Conservation (phyloP, 2,888 invertebrate species). For the Cephus spinipes region DNA sequence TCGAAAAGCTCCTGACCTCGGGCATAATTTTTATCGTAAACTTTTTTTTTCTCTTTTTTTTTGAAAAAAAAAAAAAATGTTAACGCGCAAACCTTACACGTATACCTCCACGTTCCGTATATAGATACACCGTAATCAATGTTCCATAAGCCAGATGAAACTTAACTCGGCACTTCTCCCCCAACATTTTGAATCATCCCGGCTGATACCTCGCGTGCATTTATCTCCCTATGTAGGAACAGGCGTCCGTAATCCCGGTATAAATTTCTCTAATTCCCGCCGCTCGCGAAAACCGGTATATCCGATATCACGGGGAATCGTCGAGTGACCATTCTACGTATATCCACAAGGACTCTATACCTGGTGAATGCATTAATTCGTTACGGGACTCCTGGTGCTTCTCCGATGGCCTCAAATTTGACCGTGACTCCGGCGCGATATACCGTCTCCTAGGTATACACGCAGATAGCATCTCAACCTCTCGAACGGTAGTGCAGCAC, state of each 20-base stretch:
- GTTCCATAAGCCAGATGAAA: background rate
- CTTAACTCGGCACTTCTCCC: background rate
- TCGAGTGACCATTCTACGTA: background rate
- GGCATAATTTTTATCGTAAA: background rate
- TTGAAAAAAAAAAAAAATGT: background rate
- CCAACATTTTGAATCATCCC: background rate
- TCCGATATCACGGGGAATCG: background rate
- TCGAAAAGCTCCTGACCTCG: background rate
- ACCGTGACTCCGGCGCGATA: background rate
- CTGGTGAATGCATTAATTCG: background rate
- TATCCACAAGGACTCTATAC: background rate
- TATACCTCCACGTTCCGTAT: background rate
- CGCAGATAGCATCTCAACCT: background rate
- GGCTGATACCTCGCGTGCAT: conserved; percentile 18
- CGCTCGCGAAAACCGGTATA: background rate
- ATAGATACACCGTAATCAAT: background rate
- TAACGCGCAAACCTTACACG: background rate
- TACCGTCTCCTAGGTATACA: background rate
- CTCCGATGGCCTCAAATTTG: background rate
- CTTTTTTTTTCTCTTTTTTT: background rate
- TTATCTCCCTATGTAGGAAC: conserved; percentile 4
- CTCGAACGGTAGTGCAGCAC: background rate
- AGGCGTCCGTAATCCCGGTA: background rate
- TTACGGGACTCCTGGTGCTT: background rate
- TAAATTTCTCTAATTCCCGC: background rate